Base-by-base conservation (phyloP, 2,797 vertebrate genomes). In the Benthosema pterotum region DNA sequence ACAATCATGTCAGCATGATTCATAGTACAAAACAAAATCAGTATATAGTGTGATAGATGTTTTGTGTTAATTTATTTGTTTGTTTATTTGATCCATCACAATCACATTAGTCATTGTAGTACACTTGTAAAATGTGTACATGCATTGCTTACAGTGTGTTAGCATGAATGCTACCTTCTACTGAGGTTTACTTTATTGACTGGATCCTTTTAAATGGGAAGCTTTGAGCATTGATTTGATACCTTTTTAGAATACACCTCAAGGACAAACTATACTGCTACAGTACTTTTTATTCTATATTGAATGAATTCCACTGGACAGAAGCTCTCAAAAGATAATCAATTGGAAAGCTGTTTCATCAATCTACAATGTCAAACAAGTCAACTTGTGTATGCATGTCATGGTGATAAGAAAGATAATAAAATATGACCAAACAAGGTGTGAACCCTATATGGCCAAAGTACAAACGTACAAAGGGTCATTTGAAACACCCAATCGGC, bases 381-480 rank as follows among this genome's bases (percentile, higher is more conserved):
- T 28, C 11, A n/a, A 70, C 66, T 57, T 57, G 60, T 71, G 64
- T 64, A 47, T 42, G 15, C 1, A 47, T 42, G 56, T 12, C 45
- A 9, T 0, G 15, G 60, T 58, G 64, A 69, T 63, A 59, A 57
- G 43, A 45, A 38, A 38, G 32, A 38, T 38, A 38, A 38, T n/a
- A 42, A 68, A 72, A 72, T 73, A 67, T 63, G 69, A 16, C 13
- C 1, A 1, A 22, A 56, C 2, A 55, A 75, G 72, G 65, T 4
- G 38, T n/a, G 42, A 77, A 54, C 15, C 16, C 43, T 18, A 65
- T 38, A 54, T 60, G 64, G 46, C 64, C 32, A 0, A 81, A 69
- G 74, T 67, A 4, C 63, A 71, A 0, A 81, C 67, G 74, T 67
- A 4, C 63, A 71, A 2, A 17, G 50, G n/a, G 70, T 63, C 53